These are phyloP conservation scores for Gymnogyps californianus DNA, from an alignment of 2,113 vertebrate species.

Conservation along the genomic window DNA sequence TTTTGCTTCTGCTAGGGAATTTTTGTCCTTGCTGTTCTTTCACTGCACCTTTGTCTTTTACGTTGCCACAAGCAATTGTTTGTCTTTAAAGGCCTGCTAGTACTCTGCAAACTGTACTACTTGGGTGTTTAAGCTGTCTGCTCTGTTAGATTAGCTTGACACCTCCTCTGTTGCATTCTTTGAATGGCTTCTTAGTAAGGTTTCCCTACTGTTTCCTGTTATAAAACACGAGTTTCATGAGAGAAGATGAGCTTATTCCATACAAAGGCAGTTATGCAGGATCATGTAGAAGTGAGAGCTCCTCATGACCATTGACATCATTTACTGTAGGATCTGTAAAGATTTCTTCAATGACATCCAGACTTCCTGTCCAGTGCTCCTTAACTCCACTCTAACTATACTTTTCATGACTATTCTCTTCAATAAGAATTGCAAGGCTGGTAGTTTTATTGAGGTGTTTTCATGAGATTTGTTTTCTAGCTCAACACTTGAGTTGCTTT, in stretches of 20 bases:
- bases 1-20: background rate
- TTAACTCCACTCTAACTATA: background rate
- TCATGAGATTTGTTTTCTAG: background rate
- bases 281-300: background rate
- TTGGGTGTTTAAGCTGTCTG: background rate
- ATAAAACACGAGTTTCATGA: background rate
- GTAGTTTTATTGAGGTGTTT: background rate
- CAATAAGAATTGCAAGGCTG: background rate
- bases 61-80: background rate
- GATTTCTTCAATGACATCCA: background rate
- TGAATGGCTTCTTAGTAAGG: background rate
- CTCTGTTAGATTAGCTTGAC: background rate
- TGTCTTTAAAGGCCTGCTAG: background rate
- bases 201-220: background rate
- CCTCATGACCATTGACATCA: accelerated
- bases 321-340: background rate
- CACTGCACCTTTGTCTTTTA: background rate
- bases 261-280: background rate
- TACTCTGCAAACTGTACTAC: background rate
- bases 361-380: background rate
- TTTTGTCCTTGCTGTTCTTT: background rate
- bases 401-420: background rate
- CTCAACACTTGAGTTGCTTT: background rate
- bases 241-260: background rate
- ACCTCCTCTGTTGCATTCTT: background rate